Evolutionary conservation across 2,113 vertebrate genomes (phyloP).

Genomic region (Megaceryle maxima): DNA sequence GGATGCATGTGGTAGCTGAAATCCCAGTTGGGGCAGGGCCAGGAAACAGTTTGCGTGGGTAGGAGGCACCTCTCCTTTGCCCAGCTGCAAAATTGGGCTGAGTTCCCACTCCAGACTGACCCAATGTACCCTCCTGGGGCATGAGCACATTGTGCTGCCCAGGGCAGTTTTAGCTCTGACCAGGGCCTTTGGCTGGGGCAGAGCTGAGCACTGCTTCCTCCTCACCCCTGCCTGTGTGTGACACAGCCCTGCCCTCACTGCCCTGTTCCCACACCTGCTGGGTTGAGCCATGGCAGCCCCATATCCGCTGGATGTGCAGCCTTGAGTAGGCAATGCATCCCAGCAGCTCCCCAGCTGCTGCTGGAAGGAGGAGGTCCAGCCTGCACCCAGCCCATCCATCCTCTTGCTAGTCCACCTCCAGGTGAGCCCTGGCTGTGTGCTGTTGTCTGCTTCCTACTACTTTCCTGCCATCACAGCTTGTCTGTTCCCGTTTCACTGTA

Average conservation of each 20-base stretch:
- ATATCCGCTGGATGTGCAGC: background rate
- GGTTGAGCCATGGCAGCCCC: background rate
- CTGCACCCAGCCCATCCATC: background rate
- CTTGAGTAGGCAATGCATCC: too few relatives aligned
- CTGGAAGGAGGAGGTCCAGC: background rate
- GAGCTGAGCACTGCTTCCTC: background rate
- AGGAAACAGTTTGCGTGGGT: background rate
- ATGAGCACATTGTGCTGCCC: background rate
- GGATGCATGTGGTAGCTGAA: background rate
- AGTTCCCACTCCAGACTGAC: background rate
- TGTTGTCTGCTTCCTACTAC: background rate
- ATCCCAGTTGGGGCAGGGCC: background rate
- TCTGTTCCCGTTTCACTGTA: background rate
- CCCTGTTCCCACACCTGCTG: fast-evolving
- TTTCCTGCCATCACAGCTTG: background rate
- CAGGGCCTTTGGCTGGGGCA: too few relatives aligned
- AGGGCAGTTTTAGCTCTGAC: background rate
- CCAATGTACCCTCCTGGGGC: background rate
- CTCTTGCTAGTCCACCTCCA: background rate
- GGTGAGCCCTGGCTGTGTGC: background rate
- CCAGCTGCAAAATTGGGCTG: background rate
- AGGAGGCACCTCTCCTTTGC: background rate
- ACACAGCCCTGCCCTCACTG: background rate
- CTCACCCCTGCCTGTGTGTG: background rate
- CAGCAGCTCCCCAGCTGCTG: background rate